Base-by-base conservation (phyloP, 2,113 vertebrate genomes). In the Aldabrachelys gigantea region DNA sequence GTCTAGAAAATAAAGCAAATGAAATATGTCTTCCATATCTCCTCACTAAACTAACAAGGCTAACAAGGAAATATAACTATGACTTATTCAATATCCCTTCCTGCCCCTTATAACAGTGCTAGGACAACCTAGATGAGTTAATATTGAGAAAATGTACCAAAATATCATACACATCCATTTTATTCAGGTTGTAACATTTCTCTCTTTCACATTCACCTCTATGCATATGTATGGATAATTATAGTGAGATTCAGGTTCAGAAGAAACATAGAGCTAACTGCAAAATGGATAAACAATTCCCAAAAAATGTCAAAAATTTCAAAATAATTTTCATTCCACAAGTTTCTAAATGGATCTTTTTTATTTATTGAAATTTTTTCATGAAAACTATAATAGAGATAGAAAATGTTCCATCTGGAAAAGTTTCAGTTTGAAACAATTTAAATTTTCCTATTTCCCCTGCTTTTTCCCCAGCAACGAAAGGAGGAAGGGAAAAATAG, bases 41-140 rank as follows among this genome's bases (percentile, higher is more conserved):
- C 84, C 3, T 93, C 65, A 91, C 59, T 27, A 88, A 52, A 25
- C 50, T 3, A 84, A 87, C 89, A 82, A 80, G n/a, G 8, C 3
- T 7, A 89, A 89, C 88, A 81, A 83, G 56, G 79, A 79, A 50
- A 35, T n/a, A 2, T 4, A 94, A 57, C 56, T 59, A 19, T 90
- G 81, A n/a, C 16, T 27, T 86, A 87, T 52, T 85, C 72, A 87
- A 21, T 12, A 38, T 2, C 44, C 83, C 9, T 56, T 25, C 31
- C 38, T 84, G 8, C 86, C 82, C 62, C 27, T 52, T 54, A 8
- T 83, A 84, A 80, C 44, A 24, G 1, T 86, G 16, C 38, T 3
- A n/a, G 3, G 80, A 29, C 57, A 44, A 89, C 17, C 49, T 57
- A 82, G 80, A 92, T 69, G 25, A 94, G 89, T 93, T 86, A 96